Evolutionary conservation across 1,140 invertebrate species (phyloP), one percentile per base, ranked within the genome.

Genomic region (Temnothorax nylanderi): DNA sequence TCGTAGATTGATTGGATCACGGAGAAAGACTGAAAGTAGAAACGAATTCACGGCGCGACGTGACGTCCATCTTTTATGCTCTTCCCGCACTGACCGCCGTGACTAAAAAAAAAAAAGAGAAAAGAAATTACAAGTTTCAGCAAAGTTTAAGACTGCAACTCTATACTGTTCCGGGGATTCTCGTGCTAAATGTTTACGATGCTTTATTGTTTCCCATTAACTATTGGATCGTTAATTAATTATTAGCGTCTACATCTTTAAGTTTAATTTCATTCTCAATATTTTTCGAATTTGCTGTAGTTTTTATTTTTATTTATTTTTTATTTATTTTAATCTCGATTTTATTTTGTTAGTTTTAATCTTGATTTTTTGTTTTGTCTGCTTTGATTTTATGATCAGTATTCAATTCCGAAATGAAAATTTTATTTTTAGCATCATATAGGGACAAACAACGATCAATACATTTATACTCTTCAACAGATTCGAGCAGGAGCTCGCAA

Each of bases 11-110:
- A 93, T 91, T 93, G 90, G 92, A 92, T 88, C 90, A 89, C 88
- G 87, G 92, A 92, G 92, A 90, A 94, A 94, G 94, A 94, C 94
- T 94, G 94, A 94, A 89, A 89, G 81, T 90, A 90, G 78, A 76
- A 72, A 87, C 47, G 86, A 81, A 84, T 88, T 87, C 80, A 89
- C 74, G 88, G 78, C 82, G 87, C 84, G 78, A 89, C 71, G 85
- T 87, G 76, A 72, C 34, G 85, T 87, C 65, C 77, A 58, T 90
- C 72, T 88, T 85, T 88, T 82, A 60, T 26, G 54, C 56, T 74
- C 44, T 74, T 89, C n/a, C 86, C 58, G 49, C 62, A 34, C 87
- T 84, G 74, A 85, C 85, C 77, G 80, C 77, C 82, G 78, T 87
- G 87, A 90, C 65, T 71, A 65, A 87, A 86, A 75, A 32, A 37